These are phyloP conservation scores for Pogoniulus pusillus DNA, from an alignment of 2,797 vertebrate species.

Conservation along the genomic window DNA sequence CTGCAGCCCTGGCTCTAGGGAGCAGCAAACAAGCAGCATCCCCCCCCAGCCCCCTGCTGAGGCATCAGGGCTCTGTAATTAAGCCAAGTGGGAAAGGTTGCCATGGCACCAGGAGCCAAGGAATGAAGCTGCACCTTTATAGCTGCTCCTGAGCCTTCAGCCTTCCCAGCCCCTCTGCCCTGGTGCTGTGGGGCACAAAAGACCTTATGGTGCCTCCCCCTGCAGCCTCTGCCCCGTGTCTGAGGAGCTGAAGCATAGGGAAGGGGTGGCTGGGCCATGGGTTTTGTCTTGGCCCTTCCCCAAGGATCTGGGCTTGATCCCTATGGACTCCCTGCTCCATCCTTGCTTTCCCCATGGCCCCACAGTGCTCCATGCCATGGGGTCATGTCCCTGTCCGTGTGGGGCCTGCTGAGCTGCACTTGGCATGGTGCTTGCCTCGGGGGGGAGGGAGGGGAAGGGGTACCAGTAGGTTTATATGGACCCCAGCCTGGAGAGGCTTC, in stretches of 20 bases:
- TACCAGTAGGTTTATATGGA: accelerated
- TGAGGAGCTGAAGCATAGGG: accelerated
- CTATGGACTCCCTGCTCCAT: accelerated
- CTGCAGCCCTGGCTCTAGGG: background rate
- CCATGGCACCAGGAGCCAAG: constrained; percentile 33
- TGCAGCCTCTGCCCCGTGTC: accelerated
- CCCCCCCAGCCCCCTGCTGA: background rate
- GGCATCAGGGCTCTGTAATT: constrained; percentile 34
- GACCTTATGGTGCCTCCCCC: accelerated
- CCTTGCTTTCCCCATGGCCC: accelerated
- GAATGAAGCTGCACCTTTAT: background rate
- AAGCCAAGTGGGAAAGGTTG: constrained; percentile 57
- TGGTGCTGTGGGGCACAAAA: background rate
- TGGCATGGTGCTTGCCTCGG: accelerated
- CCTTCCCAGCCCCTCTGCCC: background rate
- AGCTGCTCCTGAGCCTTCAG: background rate
- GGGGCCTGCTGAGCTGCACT: background rate
- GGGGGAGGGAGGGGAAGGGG: background rate
- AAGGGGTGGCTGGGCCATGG: accelerated
- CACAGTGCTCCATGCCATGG: accelerated
- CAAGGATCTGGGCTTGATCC: accelerated
- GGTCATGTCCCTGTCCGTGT: accelerated
- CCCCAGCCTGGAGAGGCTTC: background rate
- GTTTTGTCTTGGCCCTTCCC: background rate
- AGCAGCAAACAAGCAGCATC: background rate